Percentiles rank a stretch among this genome's conserved stretches.
These are phyloP conservation scores for Rhegmatorhina hoffmannsi DNA, from an alignment of 2,113 vertebrate genomes.

Conservation along the genomic window DNA sequence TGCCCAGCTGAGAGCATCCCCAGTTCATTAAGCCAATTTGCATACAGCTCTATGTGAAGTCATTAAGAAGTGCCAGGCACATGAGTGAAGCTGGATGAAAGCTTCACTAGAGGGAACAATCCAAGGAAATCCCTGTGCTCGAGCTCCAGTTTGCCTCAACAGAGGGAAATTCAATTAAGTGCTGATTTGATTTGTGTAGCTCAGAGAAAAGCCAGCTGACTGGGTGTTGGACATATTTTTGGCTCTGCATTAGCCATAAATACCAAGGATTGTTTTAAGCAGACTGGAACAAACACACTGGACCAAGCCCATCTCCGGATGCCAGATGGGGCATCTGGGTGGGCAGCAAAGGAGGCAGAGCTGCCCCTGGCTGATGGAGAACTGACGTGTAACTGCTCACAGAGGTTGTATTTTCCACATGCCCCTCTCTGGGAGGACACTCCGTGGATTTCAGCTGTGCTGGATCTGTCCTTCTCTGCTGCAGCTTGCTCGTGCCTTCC, in stretches of 20 bases:
- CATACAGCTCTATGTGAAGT: background rate
- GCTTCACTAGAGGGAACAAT: background rate
- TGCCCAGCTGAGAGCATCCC: background rate
- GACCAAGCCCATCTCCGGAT: background rate
- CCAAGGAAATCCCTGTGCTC: constrained; percentile 47
- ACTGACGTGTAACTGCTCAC: background rate
- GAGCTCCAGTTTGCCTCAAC: background rate
- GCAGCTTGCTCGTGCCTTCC: background rate
- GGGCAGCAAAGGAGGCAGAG: background rate
- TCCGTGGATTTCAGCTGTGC: background rate
- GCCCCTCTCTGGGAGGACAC: background rate
- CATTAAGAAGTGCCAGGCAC: background rate
- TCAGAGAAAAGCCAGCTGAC: background rate
- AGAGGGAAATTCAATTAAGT: constrained; percentile 47
- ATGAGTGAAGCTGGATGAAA: background rate
- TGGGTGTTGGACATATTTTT: constrained; percentile 5
- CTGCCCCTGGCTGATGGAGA: background rate
- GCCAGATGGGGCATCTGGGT: background rate
- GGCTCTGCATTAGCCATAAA: constrained; percentile 10
- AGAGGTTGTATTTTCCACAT: background rate
- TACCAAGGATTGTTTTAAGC: constrained; percentile 6
- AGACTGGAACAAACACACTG: background rate
- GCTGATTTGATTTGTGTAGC: background rate
- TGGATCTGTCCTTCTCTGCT: background rate
- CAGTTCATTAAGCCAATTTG: background rate